Percentiles rank a stretch among this genome's conserved stretches.
phyloP scores from a whole-genome alignment of 2,797 vertebrate species.

The Coilia nasus region DNA sequence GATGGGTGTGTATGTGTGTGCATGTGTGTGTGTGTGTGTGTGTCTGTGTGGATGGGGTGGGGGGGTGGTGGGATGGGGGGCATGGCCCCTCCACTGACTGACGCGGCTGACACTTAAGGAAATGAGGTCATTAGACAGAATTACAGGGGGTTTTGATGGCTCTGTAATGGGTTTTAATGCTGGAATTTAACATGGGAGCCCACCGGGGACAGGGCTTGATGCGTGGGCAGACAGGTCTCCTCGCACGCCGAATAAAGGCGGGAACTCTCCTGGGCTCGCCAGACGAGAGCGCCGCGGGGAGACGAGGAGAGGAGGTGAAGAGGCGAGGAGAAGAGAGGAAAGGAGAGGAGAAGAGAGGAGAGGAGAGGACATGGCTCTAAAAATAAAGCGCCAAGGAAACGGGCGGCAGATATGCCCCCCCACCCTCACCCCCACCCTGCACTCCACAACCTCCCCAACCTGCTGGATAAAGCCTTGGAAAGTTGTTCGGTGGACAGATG shows the following conservation, averaged over 20 bases:
- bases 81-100: slow-evolving; percentile 68
- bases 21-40: slow-evolving; percentile 24
- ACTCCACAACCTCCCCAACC: slow-evolving; percentile 53
- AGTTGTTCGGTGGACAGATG: slow-evolving; percentile 60
- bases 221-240: slow-evolving; percentile 82
- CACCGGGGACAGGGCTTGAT: slow-evolving; percentile 81
- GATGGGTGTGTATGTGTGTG: slow-evolving; percentile 34
- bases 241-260: slow-evolving; percentile 66
- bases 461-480: slow-evolving; percentile 60
- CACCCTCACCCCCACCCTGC: background rate
- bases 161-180: slow-evolving; percentile 95
- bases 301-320: slow-evolving; percentile 59
- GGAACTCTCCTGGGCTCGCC: slow-evolving; percentile 53
- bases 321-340: slow-evolving; percentile 41
- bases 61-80: slow-evolving; percentile 50
- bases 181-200: slow-evolving; percentile 85
- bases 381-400: slow-evolving; percentile 64
- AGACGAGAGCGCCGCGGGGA: slow-evolving; percentile 43
- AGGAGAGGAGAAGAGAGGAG: slow-evolving; percentile 46
- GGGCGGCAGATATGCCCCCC: background rate
- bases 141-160: slow-evolving; percentile 87
- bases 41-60: slow-evolving; percentile 50
- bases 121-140: slow-evolving; percentile 94
- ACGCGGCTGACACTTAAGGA: slow-evolving; percentile 87
- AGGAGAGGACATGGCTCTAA: slow-evolving; percentile 58